Conservation (phyloP, 2,888 invertebrate genomes). For the Chalcosyrphus nemorum region DNA sequence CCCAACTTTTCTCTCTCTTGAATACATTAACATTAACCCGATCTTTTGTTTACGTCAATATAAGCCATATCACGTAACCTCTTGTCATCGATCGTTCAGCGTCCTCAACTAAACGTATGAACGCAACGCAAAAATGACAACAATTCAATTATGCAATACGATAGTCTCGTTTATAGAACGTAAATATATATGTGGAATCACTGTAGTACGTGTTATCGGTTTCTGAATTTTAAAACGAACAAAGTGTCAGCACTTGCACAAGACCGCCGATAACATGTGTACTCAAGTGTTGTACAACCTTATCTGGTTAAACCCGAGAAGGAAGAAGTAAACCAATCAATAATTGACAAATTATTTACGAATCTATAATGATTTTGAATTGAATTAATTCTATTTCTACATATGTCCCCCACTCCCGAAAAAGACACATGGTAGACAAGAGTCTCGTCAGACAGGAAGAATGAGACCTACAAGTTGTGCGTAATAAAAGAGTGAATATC, state of each 20-base stretch:
- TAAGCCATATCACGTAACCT: slow-evolving; percentile 12
- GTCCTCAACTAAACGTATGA: background rate
- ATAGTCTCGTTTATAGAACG: background rate
- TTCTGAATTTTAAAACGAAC: background rate
- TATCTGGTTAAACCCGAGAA: background rate
- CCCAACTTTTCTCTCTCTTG: slow-evolving; percentile 2
- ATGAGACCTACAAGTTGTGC: background rate
- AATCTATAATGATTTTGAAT: background rate
- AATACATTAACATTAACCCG: slow-evolving; percentile 6
- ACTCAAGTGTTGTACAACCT: background rate
- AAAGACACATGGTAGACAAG: background rate
- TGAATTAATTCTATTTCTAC: slow-evolving; percentile 4
- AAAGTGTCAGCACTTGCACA: slow-evolving; percentile 26
- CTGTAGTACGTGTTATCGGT: slow-evolving; percentile 3
- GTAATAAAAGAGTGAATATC: background rate
- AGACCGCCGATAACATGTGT: background rate
- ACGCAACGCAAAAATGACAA: slow-evolving; percentile 35
- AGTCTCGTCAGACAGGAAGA: background rate
- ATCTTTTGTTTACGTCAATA: slow-evolving; percentile 20
- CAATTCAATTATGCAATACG: slow-evolving; percentile 28
- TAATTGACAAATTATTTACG: slow-evolving; percentile 23
- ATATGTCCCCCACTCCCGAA: background rate
- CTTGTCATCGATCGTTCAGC: too few species aligned
- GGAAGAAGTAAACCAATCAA: background rate
- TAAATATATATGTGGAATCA: background rate